A percentile compares a stretch with the other conserved stretches of the same genome.
Conservation (phyloP, 2,888 invertebrate species). For the Synergus japonicus region DNA sequence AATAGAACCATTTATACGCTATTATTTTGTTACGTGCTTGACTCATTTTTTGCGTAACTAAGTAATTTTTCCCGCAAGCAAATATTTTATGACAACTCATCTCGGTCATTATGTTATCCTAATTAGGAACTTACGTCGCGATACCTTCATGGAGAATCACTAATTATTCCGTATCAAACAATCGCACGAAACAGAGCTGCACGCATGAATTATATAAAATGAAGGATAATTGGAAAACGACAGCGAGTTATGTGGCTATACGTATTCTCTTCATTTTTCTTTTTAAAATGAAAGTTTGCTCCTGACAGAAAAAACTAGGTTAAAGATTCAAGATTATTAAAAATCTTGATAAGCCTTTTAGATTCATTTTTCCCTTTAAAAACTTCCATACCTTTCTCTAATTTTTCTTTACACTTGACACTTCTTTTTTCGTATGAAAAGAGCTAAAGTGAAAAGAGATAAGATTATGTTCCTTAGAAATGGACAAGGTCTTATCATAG, state of each 20-base stretch:
- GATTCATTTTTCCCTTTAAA: no score
- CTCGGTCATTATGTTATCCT: constrained; percentile 1
- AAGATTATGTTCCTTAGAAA: neutral
- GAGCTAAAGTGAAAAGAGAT: neutral
- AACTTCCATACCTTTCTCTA: no score
- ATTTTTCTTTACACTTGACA: neutral
- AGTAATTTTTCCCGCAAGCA: neutral
- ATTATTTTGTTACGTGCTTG: constrained; percentile 1
- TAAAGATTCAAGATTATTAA: no score
- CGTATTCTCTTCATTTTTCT: neutral
- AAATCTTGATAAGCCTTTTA: no score
- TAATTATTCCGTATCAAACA: neutral
- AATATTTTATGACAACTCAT: neutral
- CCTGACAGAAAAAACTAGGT: no score
- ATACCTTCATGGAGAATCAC: neutral
- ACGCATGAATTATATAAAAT: constrained; percentile 3
- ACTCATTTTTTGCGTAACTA: neutral
- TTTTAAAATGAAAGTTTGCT: constrained; percentile 7
- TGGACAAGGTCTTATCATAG: neutral
- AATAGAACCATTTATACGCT: neutral
- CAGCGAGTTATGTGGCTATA: neutral
- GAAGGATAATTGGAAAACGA: neutral
- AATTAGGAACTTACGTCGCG: neutral
- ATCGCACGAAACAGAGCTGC: neutral
- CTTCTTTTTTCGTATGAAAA: neutral